phyloP scores from a whole-genome alignment of 1,140 invertebrate genomes.

The Aporrectodea caliginosa region DNA sequence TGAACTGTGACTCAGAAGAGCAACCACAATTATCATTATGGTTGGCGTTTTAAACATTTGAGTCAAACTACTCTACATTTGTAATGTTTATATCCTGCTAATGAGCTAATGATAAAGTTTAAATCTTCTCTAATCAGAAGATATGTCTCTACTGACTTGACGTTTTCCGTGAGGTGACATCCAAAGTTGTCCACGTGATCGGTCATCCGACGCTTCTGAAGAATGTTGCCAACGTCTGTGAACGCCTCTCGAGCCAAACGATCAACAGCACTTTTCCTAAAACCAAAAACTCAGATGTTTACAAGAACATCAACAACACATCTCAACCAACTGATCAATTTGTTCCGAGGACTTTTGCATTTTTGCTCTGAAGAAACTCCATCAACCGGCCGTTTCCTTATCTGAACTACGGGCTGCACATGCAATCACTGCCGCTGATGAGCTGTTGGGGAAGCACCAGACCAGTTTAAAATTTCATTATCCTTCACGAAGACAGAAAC shows the following conservation, averaged over 20 bases:
- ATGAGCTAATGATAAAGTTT: neutral
- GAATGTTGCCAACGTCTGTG: constrained; percentile 49
- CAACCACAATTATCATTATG: neutral
- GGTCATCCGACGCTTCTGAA: constrained; percentile 46
- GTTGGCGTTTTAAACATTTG: neutral
- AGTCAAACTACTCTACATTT: neutral
- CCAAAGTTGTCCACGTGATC: constrained; percentile 48
- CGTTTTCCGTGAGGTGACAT: constrained; percentile 39
- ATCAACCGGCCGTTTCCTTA: too few relatives aligned
- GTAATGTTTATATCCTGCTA: neutral
- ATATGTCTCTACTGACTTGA: constrained; percentile 30
- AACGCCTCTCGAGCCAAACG: constrained; percentile 47
- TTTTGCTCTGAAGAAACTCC: too few relatives aligned
- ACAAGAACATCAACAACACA: too few relatives aligned
- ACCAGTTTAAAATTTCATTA: too few relatives aligned
- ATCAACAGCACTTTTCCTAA: constrained; percentile 22
- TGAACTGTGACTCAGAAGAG: neutral
- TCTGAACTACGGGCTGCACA: too few relatives aligned
- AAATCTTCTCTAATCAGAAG: too few relatives aligned
- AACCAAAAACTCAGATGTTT: neutral
- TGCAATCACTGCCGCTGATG: too few relatives aligned
- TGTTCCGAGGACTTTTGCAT: too few relatives aligned
- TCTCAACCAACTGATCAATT: too few relatives aligned
- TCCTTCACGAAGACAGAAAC: too few relatives aligned
- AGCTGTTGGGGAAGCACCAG: too few relatives aligned